phyloP scores from a whole-genome alignment of 2,113 vertebrate genomes.

The Zosterops pallidus region DNA sequence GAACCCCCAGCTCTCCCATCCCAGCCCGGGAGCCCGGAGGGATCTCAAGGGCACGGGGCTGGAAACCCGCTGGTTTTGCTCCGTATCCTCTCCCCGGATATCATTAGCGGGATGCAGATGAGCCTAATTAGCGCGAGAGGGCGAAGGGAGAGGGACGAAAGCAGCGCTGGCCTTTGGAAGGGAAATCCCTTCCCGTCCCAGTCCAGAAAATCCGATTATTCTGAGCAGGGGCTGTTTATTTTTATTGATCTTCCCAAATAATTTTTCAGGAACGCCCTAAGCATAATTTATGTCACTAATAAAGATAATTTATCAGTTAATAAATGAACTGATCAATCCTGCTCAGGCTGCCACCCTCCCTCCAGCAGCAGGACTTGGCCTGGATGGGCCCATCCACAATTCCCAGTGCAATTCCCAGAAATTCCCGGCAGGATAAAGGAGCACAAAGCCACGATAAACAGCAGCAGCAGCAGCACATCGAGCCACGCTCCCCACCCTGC shows the following conservation, averaged over 20 bases:
- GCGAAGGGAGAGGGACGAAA: neutral
- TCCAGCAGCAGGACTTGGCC: neutral
- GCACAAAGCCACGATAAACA: neutral
- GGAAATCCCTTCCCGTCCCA: neutral
- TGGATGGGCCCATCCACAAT: neutral
- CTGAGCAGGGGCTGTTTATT: neutral
- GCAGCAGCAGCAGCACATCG: neutral
- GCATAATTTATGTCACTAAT: neutral
- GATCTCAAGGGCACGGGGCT: neutral
- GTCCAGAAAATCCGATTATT: neutral
- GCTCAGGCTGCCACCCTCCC: neutral
- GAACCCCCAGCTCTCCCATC: accelerated
- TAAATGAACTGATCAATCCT: neutral
- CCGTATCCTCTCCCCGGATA: neutral
- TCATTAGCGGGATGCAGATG: neutral
- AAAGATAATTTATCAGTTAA: neutral
- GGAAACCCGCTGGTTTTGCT: neutral
- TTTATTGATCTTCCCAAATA: neutral
- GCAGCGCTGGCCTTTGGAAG: neutral
- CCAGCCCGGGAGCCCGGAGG: neutral
- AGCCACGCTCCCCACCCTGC: neutral
- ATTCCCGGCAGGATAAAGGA: neutral
- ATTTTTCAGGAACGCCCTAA: neutral
- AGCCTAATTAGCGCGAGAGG: neutral
- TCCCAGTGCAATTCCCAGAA: neutral